Percentiles rank a stretch among this genome's conserved stretches.
Evolutionary conservation across 2,888 invertebrate species (phyloP).

Genomic region (Bugula neritina): DNA sequence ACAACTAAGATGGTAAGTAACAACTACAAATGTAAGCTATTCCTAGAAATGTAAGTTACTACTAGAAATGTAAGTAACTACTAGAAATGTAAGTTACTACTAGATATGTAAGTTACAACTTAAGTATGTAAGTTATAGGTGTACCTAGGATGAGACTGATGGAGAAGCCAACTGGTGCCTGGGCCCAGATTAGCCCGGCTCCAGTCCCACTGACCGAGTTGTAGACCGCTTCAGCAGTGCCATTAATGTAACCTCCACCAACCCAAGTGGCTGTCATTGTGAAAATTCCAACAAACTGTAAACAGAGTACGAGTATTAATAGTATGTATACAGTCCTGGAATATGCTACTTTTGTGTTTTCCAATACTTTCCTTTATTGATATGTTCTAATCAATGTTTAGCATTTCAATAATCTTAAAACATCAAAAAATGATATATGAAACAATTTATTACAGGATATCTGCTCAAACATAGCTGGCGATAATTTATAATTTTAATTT

Average conservation of each 20-base stretch:
- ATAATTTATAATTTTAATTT: no score
- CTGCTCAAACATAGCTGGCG: no score
- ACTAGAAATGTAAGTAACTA: background rate
- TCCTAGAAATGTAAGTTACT: background rate
- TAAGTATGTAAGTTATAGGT: background rate
- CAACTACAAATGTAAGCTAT: background rate
- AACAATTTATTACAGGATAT: no score
- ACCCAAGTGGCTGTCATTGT: slow-evolving; percentile 70
- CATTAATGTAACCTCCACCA: slow-evolving; percentile 34
- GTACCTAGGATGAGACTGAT: slow-evolving; percentile 34
- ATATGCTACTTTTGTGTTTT: no score
- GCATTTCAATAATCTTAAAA: no score
- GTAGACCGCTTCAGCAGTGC: slow-evolving; percentile 32
- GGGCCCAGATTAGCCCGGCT: slow-evolving; percentile 31
- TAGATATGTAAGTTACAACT: background rate
- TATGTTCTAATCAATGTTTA: no score
- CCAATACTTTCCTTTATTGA: no score
- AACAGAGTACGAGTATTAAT: no score
- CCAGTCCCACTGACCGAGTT: slow-evolving; percentile 19
- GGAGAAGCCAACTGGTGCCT: slow-evolving; percentile 33
- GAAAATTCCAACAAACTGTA: slow-evolving; percentile 80
- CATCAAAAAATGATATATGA: no score
- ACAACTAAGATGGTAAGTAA: background rate
- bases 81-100: background rate
- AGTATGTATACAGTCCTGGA: no score